phyloP scores from a whole-genome alignment of 2,888 invertebrate genomes.

The Cepaea hortensis region DNA sequence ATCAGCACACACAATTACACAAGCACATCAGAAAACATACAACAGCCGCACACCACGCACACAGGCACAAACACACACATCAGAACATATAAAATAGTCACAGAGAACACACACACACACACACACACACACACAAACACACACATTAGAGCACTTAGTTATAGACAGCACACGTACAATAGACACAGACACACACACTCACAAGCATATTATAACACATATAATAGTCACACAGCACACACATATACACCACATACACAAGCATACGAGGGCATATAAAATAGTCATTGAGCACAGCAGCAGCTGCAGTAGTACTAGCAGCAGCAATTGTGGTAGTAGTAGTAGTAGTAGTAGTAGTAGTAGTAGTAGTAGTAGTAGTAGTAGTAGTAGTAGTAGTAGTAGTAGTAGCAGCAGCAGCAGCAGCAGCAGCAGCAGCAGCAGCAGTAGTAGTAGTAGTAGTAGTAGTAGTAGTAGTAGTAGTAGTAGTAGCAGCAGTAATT shows the following conservation, averaged over 20 bases:
- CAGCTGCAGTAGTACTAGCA: background rate
- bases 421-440: background rate
- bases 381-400: conserved; percentile 16
- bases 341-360: conserved; percentile 3
- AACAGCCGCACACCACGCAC: background rate
- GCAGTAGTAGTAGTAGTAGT: background rate
- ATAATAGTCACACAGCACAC: too few relatives aligned
- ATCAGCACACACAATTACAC: too few relatives aligned
- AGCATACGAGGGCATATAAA: too few relatives aligned
- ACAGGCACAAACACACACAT: background rate
- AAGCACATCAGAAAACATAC: background rate
- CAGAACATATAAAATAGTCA: too few relatives aligned
- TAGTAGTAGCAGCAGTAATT: too few relatives aligned
- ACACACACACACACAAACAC: background rate
- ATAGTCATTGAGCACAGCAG: too few relatives aligned
- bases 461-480: too few relatives aligned
- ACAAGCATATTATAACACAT: too few relatives aligned
- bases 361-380: conserved; percentile 15
- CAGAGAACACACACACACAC: background rate
- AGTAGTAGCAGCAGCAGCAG: conserved; percentile 3
- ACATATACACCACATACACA: too few relatives aligned
- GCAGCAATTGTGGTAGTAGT: background rate
- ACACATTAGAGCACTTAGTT: background rate
- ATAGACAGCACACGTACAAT: too few relatives aligned
- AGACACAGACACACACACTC: too few relatives aligned